These are phyloP conservation scores for Leptonema lineaticorne DNA, from an alignment of 1,140 invertebrate species.

Conservation along the genomic window DNA sequence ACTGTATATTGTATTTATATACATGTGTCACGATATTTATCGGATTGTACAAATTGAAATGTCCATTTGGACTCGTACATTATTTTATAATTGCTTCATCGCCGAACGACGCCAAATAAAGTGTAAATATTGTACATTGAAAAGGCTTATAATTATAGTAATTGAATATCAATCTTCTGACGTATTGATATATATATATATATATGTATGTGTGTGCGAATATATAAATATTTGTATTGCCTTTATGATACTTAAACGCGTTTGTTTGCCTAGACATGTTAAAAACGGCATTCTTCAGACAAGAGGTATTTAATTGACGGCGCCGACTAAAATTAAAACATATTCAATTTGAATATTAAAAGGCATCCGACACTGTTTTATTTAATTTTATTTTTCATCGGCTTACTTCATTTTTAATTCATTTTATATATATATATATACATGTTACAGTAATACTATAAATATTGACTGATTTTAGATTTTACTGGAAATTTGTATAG, in stretches of 20 bases:
- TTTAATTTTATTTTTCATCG: background rate
- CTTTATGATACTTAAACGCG: no score
- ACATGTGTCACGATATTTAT: background rate
- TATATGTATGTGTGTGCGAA: background rate
- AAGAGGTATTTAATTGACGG: constrained; percentile 22
- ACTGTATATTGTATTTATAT: background rate
- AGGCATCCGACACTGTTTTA: background rate
- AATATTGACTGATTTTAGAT: no score
- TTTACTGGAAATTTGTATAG: no score
- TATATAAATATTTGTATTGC: background rate
- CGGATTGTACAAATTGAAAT: background rate
- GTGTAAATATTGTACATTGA: background rate
- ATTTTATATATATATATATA: background rate
- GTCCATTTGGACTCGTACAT: background rate
- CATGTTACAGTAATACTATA: no score
- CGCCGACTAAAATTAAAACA: constrained; percentile 12
- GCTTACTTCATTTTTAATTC: background rate
- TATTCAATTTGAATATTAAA: constrained; percentile 21
- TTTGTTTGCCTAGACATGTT: background rate
- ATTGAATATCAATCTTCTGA: constrained; percentile 25
- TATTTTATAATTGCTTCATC: background rate
- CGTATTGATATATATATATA: no score
- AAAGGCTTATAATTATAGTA: constrained; percentile 4
- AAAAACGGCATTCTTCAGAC: constrained; percentile 25
- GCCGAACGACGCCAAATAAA: background rate